phyloP scores from a whole-genome alignment of 2,888 invertebrate genomes.

The Cremastinae sp. region DNA sequence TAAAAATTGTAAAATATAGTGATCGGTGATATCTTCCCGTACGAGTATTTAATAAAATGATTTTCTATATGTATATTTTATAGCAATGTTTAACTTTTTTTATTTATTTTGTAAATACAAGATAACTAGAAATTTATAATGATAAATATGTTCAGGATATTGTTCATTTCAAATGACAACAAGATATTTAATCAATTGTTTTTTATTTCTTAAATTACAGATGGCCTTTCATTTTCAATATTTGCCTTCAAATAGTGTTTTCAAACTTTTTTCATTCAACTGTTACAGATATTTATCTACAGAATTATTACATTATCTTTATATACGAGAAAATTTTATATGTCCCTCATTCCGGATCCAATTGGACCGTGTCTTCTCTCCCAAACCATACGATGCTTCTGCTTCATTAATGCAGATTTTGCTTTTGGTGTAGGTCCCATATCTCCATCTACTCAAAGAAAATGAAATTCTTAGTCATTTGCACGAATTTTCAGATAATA shows the following conservation, averaged over 20 bases:
- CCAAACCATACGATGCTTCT: slow-evolving; percentile 99
- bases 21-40: slow-evolving; percentile 65
- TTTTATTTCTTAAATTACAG: neutral
- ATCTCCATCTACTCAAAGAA: slow-evolving; percentile 90
- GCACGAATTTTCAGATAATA: neutral
- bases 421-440: slow-evolving; percentile 89
- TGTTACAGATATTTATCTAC: slow-evolving; percentile 59
- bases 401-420: slow-evolving; percentile 94
- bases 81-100: slow-evolving; percentile 67
- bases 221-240: no score
- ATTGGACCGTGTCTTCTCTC: slow-evolving; percentile 94
- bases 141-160: no score
- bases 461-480: neutral
- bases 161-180: neutral
- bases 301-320: slow-evolving; percentile 60
- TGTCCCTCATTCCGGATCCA: slow-evolving; percentile 84
- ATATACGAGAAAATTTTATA: slow-evolving; percentile 45
- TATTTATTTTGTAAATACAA: slow-evolving; percentile 48
- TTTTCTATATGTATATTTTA: slow-evolving; percentile 70
- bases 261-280: slow-evolving; percentile 3
- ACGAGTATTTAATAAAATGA: slow-evolving; percentile 70
- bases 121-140: no score
- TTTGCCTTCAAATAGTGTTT: neutral
- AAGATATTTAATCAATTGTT: neutral
- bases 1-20: slow-evolving; percentile 64